These are phyloP conservation scores for Scopus umbretta DNA, from an alignment of 2,113 vertebrate genomes.

Conservation along the genomic window DNA sequence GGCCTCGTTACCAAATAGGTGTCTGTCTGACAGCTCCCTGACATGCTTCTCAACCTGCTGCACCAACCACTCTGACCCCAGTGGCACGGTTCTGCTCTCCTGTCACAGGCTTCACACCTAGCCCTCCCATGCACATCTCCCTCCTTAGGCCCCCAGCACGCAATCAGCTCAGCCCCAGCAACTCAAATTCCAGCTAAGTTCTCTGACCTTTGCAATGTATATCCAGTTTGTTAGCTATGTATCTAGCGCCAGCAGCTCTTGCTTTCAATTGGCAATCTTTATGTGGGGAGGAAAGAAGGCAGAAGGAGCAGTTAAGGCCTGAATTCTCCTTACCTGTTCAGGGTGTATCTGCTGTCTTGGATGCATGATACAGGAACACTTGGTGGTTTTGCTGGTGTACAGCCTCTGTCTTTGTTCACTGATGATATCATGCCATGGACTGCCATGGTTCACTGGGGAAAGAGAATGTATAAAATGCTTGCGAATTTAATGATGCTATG, in stretches of 20 bases:
- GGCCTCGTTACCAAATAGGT: not conserved
- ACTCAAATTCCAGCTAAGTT: not conserved
- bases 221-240: fast-evolving
- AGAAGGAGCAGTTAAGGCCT: not conserved
- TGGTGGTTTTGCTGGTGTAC: not conserved
- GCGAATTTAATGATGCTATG: not conserved
- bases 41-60: not conserved
- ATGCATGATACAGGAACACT: not conserved
- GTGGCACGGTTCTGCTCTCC: not conserved
- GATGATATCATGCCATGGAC: not conserved
- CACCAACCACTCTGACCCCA: not conserved
- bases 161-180: not conserved
- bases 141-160: not conserved
- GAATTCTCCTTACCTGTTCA: not conserved
- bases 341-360: not conserved
- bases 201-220: not conserved
- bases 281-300: not conserved
- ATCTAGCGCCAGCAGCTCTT: not conserved
- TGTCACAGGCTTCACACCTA: not conserved
- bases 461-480: not conserved
- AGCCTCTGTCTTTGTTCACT: not conserved
- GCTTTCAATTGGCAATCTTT: not conserved
- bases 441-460: not conserved
- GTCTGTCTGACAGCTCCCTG: not conserved
- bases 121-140: not conserved